Conservation (phyloP, 2,888 invertebrate species). For the Mesochorus sp. region DNA sequence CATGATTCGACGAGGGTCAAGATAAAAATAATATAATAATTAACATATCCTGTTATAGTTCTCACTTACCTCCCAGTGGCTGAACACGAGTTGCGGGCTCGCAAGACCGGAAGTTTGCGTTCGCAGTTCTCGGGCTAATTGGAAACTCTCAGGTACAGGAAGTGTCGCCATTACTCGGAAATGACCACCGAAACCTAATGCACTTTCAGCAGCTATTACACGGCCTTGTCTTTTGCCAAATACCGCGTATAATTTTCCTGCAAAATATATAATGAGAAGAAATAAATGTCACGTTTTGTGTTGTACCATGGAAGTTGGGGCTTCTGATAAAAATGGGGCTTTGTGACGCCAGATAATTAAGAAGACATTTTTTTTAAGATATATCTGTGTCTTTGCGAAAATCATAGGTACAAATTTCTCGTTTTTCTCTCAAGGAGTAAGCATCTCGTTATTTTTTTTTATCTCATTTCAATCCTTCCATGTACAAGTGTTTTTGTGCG, state of each 20-base stretch:
- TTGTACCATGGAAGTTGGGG: too few relatives aligned
- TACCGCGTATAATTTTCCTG: slow-evolving; percentile 95
- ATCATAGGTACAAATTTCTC: too few relatives aligned
- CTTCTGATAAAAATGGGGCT: too few relatives aligned
- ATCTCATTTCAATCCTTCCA: too few relatives aligned
- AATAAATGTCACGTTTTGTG: too few relatives aligned
- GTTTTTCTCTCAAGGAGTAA: too few relatives aligned
- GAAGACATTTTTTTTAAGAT: too few relatives aligned
- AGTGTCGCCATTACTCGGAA: slow-evolving; percentile 95
- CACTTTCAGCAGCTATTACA: slow-evolving; percentile 94
- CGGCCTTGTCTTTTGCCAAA: slow-evolving; percentile 94
- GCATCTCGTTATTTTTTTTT: too few relatives aligned
- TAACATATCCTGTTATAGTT: neutral
- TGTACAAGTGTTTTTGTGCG: too few relatives aligned
- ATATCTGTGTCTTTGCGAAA: too few relatives aligned
- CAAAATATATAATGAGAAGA: slow-evolving; percentile 67
- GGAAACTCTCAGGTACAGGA: slow-evolving; percentile 98
- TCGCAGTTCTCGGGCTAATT: slow-evolving; percentile 96
- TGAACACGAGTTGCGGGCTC: slow-evolving; percentile 96
- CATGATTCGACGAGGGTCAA: neutral
- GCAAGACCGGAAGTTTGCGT: slow-evolving; percentile 98
- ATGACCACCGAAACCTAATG: slow-evolving; percentile 92
- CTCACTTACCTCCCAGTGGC: slow-evolving; percentile 96
- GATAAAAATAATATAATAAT: neutral
- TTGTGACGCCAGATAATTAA: too few relatives aligned